Base-by-base conservation (phyloP, 2,888 invertebrate genomes). In the Disparrhopalites patrizii region DNA sequence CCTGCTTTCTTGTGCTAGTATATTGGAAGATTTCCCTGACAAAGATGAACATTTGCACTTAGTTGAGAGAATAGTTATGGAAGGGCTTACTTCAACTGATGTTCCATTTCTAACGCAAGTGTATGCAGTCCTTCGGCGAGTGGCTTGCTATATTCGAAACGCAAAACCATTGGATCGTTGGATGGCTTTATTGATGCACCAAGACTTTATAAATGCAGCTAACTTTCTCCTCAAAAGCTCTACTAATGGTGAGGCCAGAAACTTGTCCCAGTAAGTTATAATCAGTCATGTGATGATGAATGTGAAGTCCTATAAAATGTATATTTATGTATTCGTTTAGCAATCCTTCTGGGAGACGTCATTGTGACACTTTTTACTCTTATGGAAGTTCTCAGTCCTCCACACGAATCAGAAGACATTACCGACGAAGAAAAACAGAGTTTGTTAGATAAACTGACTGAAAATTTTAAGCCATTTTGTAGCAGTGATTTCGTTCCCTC, bases 221-320 rank as follows among this genome's bases (percentile, higher is more conserved):
- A 84, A 83, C 70, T 90, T 87, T 76, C 88, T 92, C 70, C 79
- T 93, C 65, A 83, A 82, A 63, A 90, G 88, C 78, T 91, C 91
- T 0, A 85, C 86, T 13, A 88, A 87, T 77, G 77, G 81, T 81
- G n/a, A n/a, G n/a, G n/a, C n/a, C n/a, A n/a, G n/a, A n/a, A n/a
- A n/a, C n/a, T n/a, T n/a, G n/a, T n/a, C n/a, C n/a, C n/a, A n/a
- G n/a, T n/a, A n/a, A n/a, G n/a, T n/a, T n/a, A n/a, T n/a, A n/a
- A n/a, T n/a, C n/a, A n/a, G n/a, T n/a, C n/a, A n/a, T n/a, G n/a
- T n/a, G n/a, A n/a, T n/a, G n/a, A n/a, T n/a, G n/a, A n/a, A n/a
- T n/a, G n/a, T n/a, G n/a, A n/a, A n/a, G n/a, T n/a, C n/a, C n/a
- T n/a, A n/a, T n/a, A n/a, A n/a, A n/a, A 18, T 30, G 27, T 55